Conservation (phyloP, 2,888 invertebrate genomes). For the Drosophila birchii region DNA sequence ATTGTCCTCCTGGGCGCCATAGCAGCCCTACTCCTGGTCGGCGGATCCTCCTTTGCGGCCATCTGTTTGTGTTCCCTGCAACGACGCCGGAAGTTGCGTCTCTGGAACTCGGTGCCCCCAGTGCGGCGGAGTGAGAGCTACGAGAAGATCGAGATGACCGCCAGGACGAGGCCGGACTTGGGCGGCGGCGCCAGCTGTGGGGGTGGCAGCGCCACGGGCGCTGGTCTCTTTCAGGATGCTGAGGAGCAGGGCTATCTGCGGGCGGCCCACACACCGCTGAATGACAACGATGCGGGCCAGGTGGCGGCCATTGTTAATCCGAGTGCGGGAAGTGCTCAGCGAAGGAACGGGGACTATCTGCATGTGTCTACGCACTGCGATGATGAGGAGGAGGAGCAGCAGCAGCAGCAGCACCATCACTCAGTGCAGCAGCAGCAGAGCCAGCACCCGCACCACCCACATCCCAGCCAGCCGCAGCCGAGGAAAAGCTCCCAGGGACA, state of each 20-base stretch:
- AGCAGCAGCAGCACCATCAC: slow-evolving; percentile 50
- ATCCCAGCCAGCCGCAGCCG: slow-evolving; percentile 41
- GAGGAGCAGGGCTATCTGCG: slow-evolving; percentile 81
- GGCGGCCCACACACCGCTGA: slow-evolving; percentile 76
- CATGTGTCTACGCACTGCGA: slow-evolving; percentile 88
- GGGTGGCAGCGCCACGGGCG: slow-evolving; percentile 74
- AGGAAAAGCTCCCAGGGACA: slow-evolving; percentile 55
- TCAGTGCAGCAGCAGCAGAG: slow-evolving; percentile 41
- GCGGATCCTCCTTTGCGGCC: slow-evolving; percentile 88
- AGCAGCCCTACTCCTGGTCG: slow-evolving; percentile 88
- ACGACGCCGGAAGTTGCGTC: slow-evolving; percentile 87
- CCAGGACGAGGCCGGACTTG: slow-evolving; percentile 85
- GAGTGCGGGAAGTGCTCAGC: slow-evolving; percentile 77
- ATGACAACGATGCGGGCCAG: slow-evolving; percentile 70
- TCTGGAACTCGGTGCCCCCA: slow-evolving; percentile 84
- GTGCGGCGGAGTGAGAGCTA: slow-evolving; percentile 87
- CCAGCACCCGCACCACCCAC: slow-evolving; percentile 45
- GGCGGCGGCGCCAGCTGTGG: slow-evolving; percentile 79
- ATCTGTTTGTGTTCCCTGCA: slow-evolving; percentile 87
- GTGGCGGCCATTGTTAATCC: slow-evolving; percentile 85
- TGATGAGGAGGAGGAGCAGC: slow-evolving; percentile 86
- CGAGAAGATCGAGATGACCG: slow-evolving; percentile 91
- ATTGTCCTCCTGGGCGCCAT: slow-evolving; percentile 89
- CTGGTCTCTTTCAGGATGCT: slow-evolving; percentile 69
- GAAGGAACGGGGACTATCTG: slow-evolving; percentile 89